These are phyloP conservation scores for Sphecodes monilicornis DNA, from an alignment of 2,888 invertebrate genomes.

Conservation along the genomic window DNA sequence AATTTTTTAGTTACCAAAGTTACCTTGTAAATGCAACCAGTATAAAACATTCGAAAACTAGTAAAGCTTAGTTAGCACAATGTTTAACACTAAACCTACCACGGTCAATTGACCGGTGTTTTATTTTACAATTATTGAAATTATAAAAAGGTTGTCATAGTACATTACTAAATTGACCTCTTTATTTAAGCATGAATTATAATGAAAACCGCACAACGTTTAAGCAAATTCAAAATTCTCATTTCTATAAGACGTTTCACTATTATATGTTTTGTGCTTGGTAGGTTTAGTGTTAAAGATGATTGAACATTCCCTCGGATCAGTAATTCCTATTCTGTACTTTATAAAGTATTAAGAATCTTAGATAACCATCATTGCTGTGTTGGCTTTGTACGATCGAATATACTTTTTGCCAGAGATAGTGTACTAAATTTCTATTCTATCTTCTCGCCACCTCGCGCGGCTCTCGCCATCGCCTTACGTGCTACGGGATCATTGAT, in stretches of 20 bases:
- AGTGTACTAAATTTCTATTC: background rate
- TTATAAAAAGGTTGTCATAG: no score
- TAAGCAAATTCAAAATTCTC: no score
- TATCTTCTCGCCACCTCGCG: background rate
- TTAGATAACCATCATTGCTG: background rate
- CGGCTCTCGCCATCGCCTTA: background rate
- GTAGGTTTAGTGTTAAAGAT: no score
- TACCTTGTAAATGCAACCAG: background rate
- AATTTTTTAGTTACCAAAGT: background rate
- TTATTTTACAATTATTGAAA: no score
- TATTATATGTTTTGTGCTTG: no score
- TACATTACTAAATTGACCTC: no score
- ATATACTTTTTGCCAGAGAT: background rate
- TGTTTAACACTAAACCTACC: no score
- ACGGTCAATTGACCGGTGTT: no score
- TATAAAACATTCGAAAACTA: background rate
- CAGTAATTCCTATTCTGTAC: background rate
- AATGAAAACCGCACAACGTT: no score
- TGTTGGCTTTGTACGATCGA: background rate
- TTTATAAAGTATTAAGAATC: background rate
- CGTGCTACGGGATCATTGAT: slow-evolving; percentile 25
- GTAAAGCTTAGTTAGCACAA: background rate
- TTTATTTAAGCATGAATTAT: no score
- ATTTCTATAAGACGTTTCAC: no score
- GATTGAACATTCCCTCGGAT: background rate